A percentile compares a stretch with the other conserved stretches of the same genome.
These are phyloP conservation scores for Pecten maximus DNA, from an alignment of 2,888 invertebrate species.

Conservation along the genomic window DNA sequence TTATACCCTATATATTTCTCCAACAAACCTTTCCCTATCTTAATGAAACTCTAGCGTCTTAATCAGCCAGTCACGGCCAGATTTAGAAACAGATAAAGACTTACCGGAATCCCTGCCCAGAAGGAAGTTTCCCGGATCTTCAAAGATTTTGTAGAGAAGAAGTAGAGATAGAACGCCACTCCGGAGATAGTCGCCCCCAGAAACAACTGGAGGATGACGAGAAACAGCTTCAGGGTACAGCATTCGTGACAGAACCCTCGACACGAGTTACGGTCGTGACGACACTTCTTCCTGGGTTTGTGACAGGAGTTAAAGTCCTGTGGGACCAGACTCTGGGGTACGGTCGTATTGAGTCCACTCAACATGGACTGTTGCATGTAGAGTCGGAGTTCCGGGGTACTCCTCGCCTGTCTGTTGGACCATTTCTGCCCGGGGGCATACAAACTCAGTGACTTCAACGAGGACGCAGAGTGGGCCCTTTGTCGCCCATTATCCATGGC, in stretches of 20 bases:
- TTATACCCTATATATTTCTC: background rate
- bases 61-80: background rate
- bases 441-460: slow-evolving; percentile 55
- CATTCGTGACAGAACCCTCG: slow-evolving; percentile 55
- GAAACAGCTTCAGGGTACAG: slow-evolving; percentile 67
- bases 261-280: slow-evolving; percentile 41
- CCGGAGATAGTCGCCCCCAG: slow-evolving; percentile 68
- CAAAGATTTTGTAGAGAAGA: slow-evolving; percentile 64
- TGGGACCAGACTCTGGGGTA: slow-evolving; percentile 64
- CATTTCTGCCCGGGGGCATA: slow-evolving; percentile 50
- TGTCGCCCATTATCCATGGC: slow-evolving; percentile 54
- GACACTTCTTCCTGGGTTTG: slow-evolving; percentile 46
- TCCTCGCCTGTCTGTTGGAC: slow-evolving; percentile 54
- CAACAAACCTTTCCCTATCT: background rate
- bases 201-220: slow-evolving; percentile 68
- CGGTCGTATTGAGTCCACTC: slow-evolving; percentile 65
- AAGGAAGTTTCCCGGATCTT: slow-evolving; percentile 64
- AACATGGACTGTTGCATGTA: slow-evolving; percentile 63
- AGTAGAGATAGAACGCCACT: slow-evolving; percentile 68
- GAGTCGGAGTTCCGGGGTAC: slow-evolving; percentile 63
- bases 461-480: slow-evolving; percentile 63
- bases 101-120: slow-evolving; percentile 75
- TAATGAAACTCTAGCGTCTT: background rate
- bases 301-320: slow-evolving; percentile 58
- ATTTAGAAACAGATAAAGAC: slow-evolving; percentile 43